phyloP scores from a whole-genome alignment of 2,113 vertebrate species.

The Hipposideros armiger region DNA sequence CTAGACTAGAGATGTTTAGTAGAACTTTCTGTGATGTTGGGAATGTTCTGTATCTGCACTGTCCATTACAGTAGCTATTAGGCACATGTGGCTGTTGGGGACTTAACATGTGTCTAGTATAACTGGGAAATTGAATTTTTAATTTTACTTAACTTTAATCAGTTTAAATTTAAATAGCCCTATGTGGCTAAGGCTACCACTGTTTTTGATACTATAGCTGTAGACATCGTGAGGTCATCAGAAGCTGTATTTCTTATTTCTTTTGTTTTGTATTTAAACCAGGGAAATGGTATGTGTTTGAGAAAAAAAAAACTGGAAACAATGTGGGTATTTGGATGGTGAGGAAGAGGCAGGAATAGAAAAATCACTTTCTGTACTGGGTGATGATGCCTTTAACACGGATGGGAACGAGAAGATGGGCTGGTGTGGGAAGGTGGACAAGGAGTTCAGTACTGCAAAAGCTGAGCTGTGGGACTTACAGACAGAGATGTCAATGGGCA shows the following conservation, averaged over 20 bases:
- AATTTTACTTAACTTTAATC: conserved; percentile 9
- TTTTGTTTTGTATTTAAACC: conserved; percentile 46
- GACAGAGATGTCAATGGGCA: background rate
- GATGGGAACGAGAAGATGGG: background rate
- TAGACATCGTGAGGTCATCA: background rate
- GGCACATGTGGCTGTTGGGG: background rate
- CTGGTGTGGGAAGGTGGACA: background rate
- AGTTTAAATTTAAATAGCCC: background rate
- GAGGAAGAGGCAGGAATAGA: background rate
- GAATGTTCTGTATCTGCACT: background rate
- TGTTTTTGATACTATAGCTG: background rate
- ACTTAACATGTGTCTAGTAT: background rate
- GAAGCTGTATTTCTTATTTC: conserved; percentile 6
- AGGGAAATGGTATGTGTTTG: background rate
- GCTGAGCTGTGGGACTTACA: background rate
- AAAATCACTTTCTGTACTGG: background rate
- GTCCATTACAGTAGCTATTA: background rate
- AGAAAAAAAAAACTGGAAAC: background rate
- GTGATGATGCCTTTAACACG: background rate
- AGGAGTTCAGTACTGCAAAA: background rate
- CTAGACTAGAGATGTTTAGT: background rate
- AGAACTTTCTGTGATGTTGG: conserved; percentile 1
- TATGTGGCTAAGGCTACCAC: background rate
- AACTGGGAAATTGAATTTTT: background rate
- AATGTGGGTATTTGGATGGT: background rate